Conservation (phyloP, 2,888 invertebrate species). For the Drosophila koepferae region DNA sequence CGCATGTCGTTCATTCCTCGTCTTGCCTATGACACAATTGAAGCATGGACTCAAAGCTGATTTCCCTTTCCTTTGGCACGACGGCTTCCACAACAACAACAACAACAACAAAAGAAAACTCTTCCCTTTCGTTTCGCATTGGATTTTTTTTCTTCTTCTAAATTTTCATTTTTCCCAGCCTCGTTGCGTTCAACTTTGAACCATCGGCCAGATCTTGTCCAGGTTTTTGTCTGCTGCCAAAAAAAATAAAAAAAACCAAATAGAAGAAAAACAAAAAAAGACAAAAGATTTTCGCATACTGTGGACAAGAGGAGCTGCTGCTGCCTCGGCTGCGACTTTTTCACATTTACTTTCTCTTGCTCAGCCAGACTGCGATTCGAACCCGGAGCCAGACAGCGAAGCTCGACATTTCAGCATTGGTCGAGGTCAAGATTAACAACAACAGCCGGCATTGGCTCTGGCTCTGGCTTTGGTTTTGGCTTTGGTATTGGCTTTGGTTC, state of each 20-base stretch:
- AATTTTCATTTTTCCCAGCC: conserved; percentile 45
- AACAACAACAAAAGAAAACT: conserved; percentile 44
- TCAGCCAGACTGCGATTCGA: conserved; percentile 15
- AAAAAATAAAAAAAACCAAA: conserved; percentile 11
- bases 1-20: background rate
- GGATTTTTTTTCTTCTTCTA: conserved; percentile 44
- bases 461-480: conserved; percentile 24
- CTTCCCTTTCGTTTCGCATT: conserved; percentile 44
- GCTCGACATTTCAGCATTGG: conserved; percentile 65
- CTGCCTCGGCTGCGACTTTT: conserved; percentile 26
- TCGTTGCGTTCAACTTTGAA: conserved; percentile 65
- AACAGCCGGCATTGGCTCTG: conserved; percentile 43
- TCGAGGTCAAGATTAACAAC: conserved; percentile 72
- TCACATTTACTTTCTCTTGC: conserved; percentile 58
- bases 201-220: conserved; percentile 45
- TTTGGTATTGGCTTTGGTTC: conserved; percentile 27
- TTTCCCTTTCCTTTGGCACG: conserved; percentile 67
- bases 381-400: conserved; percentile 38
- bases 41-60: conserved; percentile 31
- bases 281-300: conserved; percentile 39
- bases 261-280: background rate
- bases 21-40: conserved; percentile 68
- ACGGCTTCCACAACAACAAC: conserved; percentile 25
- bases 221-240: conserved; percentile 27
- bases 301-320: conserved; percentile 24